Conservation (phyloP, 2,888 invertebrate genomes). For the Nipponacmea schrenckii region DNA sequence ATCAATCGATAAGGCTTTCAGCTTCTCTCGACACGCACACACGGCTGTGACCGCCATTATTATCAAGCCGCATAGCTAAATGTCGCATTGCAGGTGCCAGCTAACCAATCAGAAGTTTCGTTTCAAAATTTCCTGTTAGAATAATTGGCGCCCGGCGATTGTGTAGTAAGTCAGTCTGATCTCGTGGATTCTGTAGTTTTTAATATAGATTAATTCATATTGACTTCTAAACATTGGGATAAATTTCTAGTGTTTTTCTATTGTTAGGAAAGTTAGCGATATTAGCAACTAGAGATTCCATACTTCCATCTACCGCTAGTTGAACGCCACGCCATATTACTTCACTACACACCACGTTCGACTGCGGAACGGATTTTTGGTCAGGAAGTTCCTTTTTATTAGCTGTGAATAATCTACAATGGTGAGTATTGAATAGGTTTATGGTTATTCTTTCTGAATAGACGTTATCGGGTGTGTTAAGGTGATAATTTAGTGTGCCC, state of each 20-base stretch:
- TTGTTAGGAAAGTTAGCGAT: background rate
- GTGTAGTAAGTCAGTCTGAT: constrained; percentile 5
- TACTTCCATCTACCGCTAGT: too few relatives aligned
- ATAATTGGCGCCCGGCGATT: constrained; percentile 23
- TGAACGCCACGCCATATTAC: too few relatives aligned
- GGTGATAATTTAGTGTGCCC: too few relatives aligned
- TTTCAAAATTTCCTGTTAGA: constrained; percentile 33
- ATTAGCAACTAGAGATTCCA: too few relatives aligned
- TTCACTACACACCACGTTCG: too few relatives aligned
- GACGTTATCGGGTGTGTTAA: too few relatives aligned
- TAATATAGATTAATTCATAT: constrained; percentile 1
- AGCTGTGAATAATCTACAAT: background rate
- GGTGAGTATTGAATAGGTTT: background rate
- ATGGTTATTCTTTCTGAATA: too few relatives aligned
- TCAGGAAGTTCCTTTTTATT: too few relatives aligned
- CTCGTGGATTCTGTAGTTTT: background rate
- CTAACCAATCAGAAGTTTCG: constrained; percentile 36
- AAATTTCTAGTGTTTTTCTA: background rate
- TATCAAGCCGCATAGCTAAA: constrained; percentile 82
- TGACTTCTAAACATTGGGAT: background rate
- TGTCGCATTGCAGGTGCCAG: constrained; percentile 47
- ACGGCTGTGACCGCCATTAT: constrained; percentile 4
- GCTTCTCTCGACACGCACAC: background rate
- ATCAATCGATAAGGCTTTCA: constrained; percentile 4
- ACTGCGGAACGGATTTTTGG: too few relatives aligned